Evolutionary conservation across 2,113 vertebrate species (phyloP).

Genomic region (Aphyosemion australe): DNA sequence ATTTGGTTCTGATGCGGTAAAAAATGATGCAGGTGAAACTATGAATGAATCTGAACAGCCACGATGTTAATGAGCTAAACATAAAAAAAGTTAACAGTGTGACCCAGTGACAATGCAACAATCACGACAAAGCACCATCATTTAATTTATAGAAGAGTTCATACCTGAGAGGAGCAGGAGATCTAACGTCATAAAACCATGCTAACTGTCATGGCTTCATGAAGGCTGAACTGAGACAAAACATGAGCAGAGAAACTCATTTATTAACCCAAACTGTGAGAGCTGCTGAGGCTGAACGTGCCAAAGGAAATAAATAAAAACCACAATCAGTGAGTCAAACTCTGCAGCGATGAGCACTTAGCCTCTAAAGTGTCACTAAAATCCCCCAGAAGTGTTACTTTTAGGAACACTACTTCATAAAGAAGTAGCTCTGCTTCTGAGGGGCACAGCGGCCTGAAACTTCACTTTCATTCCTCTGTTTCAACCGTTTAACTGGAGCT

Average conservation of each 20-base stretch:
- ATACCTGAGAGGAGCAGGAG: background rate
- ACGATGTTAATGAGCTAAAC: too few species aligned
- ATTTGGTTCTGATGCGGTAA: too few species aligned
- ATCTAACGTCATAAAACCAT: background rate
- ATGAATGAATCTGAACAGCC: too few species aligned
- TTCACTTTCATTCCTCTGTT: conserved; percentile 28
- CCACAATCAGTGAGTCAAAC: background rate
- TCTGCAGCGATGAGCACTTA: background rate
- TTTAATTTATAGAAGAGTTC: background rate
- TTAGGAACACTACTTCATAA: conserved; percentile 9
- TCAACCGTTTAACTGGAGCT: conserved; percentile 18
- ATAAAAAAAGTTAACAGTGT: too few species aligned
- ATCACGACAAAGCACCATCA: too few species aligned
- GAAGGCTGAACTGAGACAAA: background rate
- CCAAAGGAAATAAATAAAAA: background rate
- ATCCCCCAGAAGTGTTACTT: conserved; percentile 4
- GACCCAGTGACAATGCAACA: too few species aligned
- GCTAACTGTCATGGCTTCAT: background rate
- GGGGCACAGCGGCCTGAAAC: conserved; percentile 28
- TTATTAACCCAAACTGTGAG: background rate
- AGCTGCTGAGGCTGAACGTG: background rate
- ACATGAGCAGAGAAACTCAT: conserved; percentile 2
- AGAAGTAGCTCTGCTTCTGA: conserved; percentile 11
- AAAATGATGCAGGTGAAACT: too few species aligned
- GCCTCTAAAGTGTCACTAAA: conserved; percentile 16